Percentiles rank a stretch among this genome's conserved stretches.
These are phyloP conservation scores for Coracopsis vasa DNA, from an alignment of 2,113 vertebrate species.

Conservation along the genomic window DNA sequence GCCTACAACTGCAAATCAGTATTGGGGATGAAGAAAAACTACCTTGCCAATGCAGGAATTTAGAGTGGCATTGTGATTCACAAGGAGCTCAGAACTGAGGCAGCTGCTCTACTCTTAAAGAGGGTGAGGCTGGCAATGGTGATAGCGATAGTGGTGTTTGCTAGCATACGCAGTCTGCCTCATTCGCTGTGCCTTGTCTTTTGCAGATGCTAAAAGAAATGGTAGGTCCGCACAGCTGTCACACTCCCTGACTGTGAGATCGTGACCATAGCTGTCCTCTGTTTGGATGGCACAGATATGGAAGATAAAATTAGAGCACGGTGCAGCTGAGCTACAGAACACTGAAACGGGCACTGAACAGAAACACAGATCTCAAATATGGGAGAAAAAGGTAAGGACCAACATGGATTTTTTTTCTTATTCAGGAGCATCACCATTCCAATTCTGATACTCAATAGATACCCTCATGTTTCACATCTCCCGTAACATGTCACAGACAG, in stretches of 20 bases:
- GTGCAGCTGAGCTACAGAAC: neutral
- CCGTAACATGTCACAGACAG: neutral
- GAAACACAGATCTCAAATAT: neutral
- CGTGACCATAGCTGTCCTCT: neutral
- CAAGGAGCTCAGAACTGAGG: neutral
- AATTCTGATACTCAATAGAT: neutral
- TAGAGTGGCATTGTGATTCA: neutral
- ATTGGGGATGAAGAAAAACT: neutral
- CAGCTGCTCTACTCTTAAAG: neutral
- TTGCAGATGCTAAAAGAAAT: neutral
- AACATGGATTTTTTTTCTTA: neutral
- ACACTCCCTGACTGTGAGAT: neutral
- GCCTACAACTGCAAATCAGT: neutral
- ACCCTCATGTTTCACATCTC: neutral
- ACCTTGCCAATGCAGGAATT: neutral
- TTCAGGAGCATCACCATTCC: neutral
- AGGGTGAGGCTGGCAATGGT: neutral
- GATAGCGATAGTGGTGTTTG: neutral
- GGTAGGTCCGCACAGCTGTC: neutral
- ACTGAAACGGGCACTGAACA: neutral
- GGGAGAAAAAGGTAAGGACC: slow-evolving; percentile 9
- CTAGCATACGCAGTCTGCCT: neutral
- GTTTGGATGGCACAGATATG: neutral
- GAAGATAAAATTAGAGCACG: neutral
- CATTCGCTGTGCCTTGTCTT: neutral